Evolutionary conservation across 1,140 invertebrate species (phyloP).

Genomic region (Kradibia gibbosae): DNA sequence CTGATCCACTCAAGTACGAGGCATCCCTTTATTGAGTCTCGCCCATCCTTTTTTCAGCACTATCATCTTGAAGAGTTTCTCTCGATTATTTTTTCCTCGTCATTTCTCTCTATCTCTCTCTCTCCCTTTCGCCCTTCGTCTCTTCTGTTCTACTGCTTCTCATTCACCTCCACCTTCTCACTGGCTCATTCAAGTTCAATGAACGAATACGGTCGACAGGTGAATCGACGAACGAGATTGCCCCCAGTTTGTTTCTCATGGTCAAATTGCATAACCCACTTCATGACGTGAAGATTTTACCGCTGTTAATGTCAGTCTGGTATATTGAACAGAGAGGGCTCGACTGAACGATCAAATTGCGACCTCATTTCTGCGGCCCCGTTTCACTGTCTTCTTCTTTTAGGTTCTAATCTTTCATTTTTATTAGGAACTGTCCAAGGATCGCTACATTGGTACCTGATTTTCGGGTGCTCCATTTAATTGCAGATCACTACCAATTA

Average conservation of each 20-base stretch:
- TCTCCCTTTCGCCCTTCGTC: neutral
- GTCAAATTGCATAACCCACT: slow-evolving; percentile 50
- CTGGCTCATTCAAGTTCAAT: slow-evolving; percentile 10
- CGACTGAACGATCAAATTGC: slow-evolving; percentile 24
- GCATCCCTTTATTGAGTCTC: slow-evolving; percentile 15
- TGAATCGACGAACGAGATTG: slow-evolving; percentile 34
- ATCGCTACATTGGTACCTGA: neutral
- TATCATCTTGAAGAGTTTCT: neutral
- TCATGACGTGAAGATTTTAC: slow-evolving; percentile 45
- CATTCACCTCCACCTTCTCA: neutral
- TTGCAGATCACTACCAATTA: slow-evolving; percentile 42
- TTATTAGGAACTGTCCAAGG: neutral
- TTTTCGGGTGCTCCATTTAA: slow-evolving; percentile 29
- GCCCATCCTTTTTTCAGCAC: slow-evolving; percentile 1
- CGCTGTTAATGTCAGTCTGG: slow-evolving; percentile 39
- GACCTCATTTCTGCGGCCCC: neutral
- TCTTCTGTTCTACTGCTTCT: neutral
- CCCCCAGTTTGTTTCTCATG: slow-evolving; percentile 45
- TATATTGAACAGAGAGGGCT: neutral
- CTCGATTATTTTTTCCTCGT: slow-evolving; percentile 13
- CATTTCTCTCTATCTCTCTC: neutral
- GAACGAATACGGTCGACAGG: slow-evolving; percentile 42
- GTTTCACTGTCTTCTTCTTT: neutral
- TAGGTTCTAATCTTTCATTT: neutral
- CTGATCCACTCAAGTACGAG: neutral